phyloP scores from a whole-genome alignment of 1,140 invertebrate species.

The Tetragnatha versicolor region DNA sequence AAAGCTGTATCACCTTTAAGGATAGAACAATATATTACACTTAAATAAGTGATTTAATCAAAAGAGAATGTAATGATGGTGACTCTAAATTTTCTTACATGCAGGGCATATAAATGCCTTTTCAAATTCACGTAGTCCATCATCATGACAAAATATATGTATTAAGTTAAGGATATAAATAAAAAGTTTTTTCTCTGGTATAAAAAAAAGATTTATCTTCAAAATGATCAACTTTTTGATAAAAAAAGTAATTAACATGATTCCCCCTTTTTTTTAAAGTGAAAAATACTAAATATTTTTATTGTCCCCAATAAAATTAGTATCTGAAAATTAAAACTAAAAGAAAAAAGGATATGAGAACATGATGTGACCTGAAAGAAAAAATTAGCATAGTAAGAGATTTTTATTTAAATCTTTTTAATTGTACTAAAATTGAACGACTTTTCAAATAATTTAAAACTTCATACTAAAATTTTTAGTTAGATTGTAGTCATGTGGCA shows the following conservation, averaged over 20 bases:
- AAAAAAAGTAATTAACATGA: no score
- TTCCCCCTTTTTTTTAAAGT: no score
- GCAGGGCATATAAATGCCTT: constrained; percentile 61
- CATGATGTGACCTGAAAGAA: constrained; percentile 44
- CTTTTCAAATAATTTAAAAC: no score
- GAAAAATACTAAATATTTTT: not conserved
- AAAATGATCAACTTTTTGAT: no score
- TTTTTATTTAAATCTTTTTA: no score
- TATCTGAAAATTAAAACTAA: not conserved
- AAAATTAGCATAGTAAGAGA: not conserved
- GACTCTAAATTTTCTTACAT: no score
- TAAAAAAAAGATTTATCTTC: not conserved
- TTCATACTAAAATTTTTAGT: no score
- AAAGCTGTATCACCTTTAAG: constrained; percentile 61
- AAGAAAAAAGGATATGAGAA: constrained; percentile 51
- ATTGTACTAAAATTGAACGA: no score
- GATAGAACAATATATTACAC: not conserved
- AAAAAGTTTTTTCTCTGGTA: not conserved
- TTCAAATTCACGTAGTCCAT: constrained; percentile 62
- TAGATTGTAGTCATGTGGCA: no score
- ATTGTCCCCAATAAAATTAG: not conserved
- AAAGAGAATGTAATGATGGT: no score
- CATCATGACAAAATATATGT: constrained; percentile 63
- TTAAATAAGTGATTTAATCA: not conserved
- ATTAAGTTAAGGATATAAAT: not conserved